Evolutionary conservation across 2,113 vertebrate species (phyloP).

Genomic region (Ailuropoda melanoleuca): DNA sequence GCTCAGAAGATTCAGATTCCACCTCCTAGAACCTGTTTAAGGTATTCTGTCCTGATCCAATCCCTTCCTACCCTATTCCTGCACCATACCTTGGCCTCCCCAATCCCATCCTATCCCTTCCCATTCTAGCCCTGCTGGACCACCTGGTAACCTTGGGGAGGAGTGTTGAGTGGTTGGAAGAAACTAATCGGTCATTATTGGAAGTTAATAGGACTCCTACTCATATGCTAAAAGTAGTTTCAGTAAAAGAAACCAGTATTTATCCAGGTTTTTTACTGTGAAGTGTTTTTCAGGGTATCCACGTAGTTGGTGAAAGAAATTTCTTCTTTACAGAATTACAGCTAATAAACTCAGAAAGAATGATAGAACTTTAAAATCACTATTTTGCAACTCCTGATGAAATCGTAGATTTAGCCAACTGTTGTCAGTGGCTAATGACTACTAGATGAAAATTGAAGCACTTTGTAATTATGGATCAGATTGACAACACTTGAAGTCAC

Average conservation of each 20-base stretch:
- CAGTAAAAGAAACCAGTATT: not conserved
- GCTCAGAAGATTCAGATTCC: slow-evolving; percentile 84
- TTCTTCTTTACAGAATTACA: not conserved
- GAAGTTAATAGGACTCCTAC: not conserved
- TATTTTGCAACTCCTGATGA: not conserved
- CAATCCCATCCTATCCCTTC: rapidly evolving
- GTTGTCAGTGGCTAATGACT: not conserved
- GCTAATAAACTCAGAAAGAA: not conserved
- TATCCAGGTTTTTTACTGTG: not conserved
- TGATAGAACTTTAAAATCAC: not conserved
- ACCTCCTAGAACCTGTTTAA: slow-evolving; percentile 79
- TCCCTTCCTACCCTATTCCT: not conserved
- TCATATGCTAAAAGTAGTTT: not conserved
- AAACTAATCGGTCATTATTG: not conserved
- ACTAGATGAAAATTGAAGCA: not conserved
- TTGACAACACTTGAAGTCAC: not conserved
- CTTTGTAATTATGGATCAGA: not conserved
- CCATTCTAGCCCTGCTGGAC: not conserved
- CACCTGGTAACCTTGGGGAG: too few species aligned
- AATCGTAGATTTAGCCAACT: not conserved
- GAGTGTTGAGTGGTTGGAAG: not conserved
- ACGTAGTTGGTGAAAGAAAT: not conserved
- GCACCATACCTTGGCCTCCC: not conserved
- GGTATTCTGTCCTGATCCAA: not conserved
- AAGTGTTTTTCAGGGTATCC: not conserved